Evolutionary conservation across 2,113 vertebrate species (phyloP), one percentile per base, ranked within the genome.

Genomic region (Lophius piscatorius): DNA sequence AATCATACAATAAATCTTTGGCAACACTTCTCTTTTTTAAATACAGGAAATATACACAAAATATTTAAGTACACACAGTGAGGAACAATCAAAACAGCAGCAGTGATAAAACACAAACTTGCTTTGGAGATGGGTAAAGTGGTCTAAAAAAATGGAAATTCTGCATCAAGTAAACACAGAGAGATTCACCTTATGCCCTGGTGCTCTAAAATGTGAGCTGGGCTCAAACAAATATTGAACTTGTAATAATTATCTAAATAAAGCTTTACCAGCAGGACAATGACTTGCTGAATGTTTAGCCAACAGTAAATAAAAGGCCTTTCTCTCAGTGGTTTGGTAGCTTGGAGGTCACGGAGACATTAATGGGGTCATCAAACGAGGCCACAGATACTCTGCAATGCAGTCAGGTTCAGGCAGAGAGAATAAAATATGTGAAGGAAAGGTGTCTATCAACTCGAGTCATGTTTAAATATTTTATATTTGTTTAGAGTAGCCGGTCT

Each of bases 11-110:
- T 31, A 29, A 62, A 34, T 31, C 17, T 52, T 28, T 59, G 46
- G 20, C 11, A 57, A 63, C 14, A 20, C 12, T 31, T 70, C 1
- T 48, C 65, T 76, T 63, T 77, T 62, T 76, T 55, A 70, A 50
- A 70, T 63, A 71, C 17, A 54, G 34, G 21, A 70, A 26, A 16
- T n/a, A 46, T n/a, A 31, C 5, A 39, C 20, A 58, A 52, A 1
- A 6, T 33, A 38, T 44, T 26, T 14, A 49, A 14, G n/a, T 17
- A 40, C 16, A 17, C n/a, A 41, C 48, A 49, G 21, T 17, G n/a
- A 31, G 12, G 6, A 67, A 63, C 42, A 49, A 9, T 22, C 24
- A 31, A 52, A 59, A 24, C n/a, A 60, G 40, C 47, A 57, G 28
- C 31, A 50, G 14, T 13, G 13, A 18, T 47, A 63, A 74, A 77